Conservation (phyloP, 2,113 vertebrate species). For the Amazona guildingii region DNA sequence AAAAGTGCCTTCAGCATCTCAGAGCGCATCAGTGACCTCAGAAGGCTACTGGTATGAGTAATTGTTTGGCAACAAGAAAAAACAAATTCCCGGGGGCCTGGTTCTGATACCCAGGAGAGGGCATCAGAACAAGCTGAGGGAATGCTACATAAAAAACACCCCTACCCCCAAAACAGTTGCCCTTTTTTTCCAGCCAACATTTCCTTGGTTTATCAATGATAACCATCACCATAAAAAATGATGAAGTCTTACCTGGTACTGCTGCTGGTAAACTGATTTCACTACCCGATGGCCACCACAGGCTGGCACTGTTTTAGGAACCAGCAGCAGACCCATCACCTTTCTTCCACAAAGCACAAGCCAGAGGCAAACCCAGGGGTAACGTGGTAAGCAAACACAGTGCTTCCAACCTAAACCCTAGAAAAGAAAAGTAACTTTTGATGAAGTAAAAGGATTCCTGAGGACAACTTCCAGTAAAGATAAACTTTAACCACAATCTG, state of each 20-base stretch:
- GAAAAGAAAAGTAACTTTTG: slow-evolving; percentile 46
- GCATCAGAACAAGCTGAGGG: neutral
- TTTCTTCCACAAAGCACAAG: neutral
- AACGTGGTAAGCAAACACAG: neutral
- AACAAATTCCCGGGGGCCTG: neutral
- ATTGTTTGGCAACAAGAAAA: neutral
- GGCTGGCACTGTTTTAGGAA: neutral
- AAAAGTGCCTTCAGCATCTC: neutral
- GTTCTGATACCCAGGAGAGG: neutral
- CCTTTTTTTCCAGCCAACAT: neutral
- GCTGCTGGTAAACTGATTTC: neutral
- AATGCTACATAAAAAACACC: neutral
- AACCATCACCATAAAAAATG: neutral
- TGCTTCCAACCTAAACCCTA: neutral
- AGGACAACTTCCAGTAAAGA: slow-evolving; percentile 43
- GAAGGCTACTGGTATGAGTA: neutral
- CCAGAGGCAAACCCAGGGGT: neutral
- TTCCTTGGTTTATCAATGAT: neutral
- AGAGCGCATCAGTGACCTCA: neutral
- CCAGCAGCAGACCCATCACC: neutral
- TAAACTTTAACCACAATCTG: slow-evolving; percentile 22
- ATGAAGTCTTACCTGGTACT: neutral
- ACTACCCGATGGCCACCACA: neutral
- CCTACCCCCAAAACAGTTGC: too few relatives aligned
- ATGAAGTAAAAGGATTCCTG: slow-evolving; percentile 36